These are phyloP conservation scores for Sparidentex hasta DNA, from an alignment of 2,797 vertebrate species.

Conservation along the genomic window DNA sequence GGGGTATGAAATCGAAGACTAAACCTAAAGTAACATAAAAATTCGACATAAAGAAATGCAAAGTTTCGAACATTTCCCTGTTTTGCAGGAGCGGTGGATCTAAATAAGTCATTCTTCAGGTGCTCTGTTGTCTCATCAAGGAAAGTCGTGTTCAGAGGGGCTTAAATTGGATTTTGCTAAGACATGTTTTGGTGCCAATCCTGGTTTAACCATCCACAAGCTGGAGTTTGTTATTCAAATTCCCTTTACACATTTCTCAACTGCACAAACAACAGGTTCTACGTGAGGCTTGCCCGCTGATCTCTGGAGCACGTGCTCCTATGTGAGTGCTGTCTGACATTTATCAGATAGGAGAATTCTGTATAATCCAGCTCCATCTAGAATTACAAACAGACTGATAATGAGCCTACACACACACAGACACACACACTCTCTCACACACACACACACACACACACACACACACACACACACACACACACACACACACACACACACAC, in stretches of 20 bases:
- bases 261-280: slow-evolving; percentile 60
- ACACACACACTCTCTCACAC: neutral
- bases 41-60: too few species aligned
- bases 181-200: slow-evolving; percentile 10
- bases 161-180: slow-evolving; percentile 25
- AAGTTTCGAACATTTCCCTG: too few species aligned
- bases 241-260: slow-evolving; percentile 46
- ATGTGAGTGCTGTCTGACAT: slow-evolving; percentile 34
- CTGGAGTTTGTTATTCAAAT: slow-evolving; percentile 51
- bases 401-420: slow-evolving; percentile 33
- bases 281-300: slow-evolving; percentile 59
- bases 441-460: neutral
- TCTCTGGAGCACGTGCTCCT: slow-evolving; percentile 22
- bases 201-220: slow-evolving; percentile 35
- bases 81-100: neutral
- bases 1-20: too few species aligned
- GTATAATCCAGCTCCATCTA: slow-evolving; percentile 48
- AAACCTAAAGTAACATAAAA: too few species aligned
- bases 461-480: slow-evolving; percentile 9
- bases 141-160: slow-evolving; percentile 1
- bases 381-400: slow-evolving; percentile 36
- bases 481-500: neutral
- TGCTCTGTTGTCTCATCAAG: neutral
- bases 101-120: neutral
- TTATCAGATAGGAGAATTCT: slow-evolving; percentile 34